Percentiles rank a stretch among this genome's conserved stretches.
Evolutionary conservation across 2,888 invertebrate genomes (phyloP).

Genomic region (Ptychoptera contaminata): DNA sequence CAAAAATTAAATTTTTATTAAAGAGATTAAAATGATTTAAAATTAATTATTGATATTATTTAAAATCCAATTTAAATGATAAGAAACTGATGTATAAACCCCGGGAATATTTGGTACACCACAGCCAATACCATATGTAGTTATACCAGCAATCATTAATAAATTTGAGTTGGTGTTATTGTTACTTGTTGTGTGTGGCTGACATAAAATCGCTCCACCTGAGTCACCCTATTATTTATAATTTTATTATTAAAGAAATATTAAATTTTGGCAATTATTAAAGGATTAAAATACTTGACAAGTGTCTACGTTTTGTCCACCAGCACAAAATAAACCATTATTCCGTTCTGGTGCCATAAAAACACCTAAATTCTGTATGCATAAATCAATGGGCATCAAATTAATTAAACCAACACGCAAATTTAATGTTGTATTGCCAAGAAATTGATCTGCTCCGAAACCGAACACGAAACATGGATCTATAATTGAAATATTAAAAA

Average conservation of each 20-base stretch:
- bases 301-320: conserved; percentile 40
- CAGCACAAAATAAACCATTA: conserved; percentile 45
- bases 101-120: conserved; percentile 3
- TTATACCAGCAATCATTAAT: conserved; percentile 4
- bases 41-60: not conserved
- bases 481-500: too few species aligned
- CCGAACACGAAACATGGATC: not conserved
- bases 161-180: not conserved
- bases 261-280: not conserved
- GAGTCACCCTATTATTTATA: conserved; percentile 6
- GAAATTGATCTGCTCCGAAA: not conserved
- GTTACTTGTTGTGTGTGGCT: not conserved
- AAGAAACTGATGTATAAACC: conserved; percentile 6
- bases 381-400: not conserved
- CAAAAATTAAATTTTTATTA: too few species aligned
- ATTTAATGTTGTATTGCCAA: not conserved
- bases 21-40: too few species aligned
- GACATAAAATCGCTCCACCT: conserved; percentile 6
- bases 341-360: conserved; percentile 13
- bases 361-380: not conserved
- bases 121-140: conserved; percentile 10
- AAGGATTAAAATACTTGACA: conserved; percentile 37
- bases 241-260: not conserved
- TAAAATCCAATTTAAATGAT: conserved; percentile 6
- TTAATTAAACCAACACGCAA: not conserved